A percentile compares a stretch with the other conserved stretches of the same genome.
These are phyloP conservation scores for Deilephila porcellus DNA, from an alignment of 2,888 invertebrate genomes.

Conservation along the genomic window DNA sequence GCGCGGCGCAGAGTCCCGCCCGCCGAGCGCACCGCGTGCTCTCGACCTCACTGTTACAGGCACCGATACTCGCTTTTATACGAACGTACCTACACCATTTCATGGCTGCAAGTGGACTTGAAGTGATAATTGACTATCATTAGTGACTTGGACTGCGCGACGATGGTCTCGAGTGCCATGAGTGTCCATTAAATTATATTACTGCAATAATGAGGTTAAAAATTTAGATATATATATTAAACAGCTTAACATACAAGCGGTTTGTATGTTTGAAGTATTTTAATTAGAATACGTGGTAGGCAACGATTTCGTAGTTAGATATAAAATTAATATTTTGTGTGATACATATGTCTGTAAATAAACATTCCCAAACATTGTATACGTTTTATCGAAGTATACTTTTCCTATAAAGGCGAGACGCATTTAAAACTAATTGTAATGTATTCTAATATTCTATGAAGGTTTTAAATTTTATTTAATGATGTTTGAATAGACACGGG, in stretches of 20 bases:
- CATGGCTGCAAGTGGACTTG: not conserved
- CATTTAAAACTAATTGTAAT: constrained; percentile 23
- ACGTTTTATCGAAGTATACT: constrained; percentile 70
- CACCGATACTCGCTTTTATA: constrained; percentile 16
- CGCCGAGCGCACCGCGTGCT: constrained; percentile 10
- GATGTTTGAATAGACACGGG: constrained; percentile 6
- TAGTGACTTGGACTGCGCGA: not conserved
- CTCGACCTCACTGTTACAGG: not conserved
- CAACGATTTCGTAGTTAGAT: constrained; percentile 38
- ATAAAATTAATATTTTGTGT: constrained; percentile 60
- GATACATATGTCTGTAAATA: constrained; percentile 69
- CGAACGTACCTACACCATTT: not conserved
- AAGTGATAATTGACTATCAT: constrained; percentile 15
- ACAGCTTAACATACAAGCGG: constrained; percentile 37
- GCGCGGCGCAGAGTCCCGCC: constrained; percentile 1
- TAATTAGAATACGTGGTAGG: constrained; percentile 45
- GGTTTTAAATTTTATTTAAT: constrained; percentile 25
- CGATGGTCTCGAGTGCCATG: not conserved
- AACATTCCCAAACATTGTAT: constrained; percentile 66
- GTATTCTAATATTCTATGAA: constrained; percentile 40
- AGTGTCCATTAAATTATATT: constrained; percentile 25
- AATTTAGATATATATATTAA: constrained; percentile 51
- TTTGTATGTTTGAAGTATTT: constrained; percentile 31
- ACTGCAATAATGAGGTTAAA: constrained; percentile 19
- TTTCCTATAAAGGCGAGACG: constrained; percentile 22